Percentiles rank a stretch among this genome's conserved stretches.
Conservation (phyloP, 2,797 vertebrate species). For the Phoebastria nigripes region DNA sequence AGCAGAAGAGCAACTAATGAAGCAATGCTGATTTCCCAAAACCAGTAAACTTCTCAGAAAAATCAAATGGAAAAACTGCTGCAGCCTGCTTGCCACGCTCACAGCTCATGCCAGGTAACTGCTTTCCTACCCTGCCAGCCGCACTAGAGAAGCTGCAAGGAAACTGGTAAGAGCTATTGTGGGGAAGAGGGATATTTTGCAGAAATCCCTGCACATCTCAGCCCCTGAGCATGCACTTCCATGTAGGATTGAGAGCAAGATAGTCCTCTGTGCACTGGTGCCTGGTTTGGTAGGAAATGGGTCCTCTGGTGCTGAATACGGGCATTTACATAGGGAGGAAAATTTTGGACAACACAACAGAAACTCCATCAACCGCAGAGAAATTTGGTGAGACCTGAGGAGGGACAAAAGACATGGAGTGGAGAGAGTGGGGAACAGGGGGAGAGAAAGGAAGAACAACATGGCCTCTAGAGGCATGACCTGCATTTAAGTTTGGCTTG, state of each 20-base stretch:
- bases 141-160: background rate
- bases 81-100: background rate
- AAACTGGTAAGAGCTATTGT: background rate
- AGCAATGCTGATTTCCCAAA: background rate
- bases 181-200: background rate
- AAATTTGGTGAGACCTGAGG: background rate
- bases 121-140: background rate
- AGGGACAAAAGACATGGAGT: background rate
- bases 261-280: background rate
- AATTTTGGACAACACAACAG: background rate
- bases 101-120: background rate
- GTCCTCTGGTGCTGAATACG: background rate
- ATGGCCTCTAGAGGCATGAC: background rate
- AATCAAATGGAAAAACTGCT: background rate
- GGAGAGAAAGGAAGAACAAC: background rate
- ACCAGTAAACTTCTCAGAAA: background rate
- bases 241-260: accelerated
- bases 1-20: background rate
- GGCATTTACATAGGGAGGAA: background rate
- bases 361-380: background rate
- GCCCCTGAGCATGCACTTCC: background rate
- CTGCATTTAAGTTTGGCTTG: background rate
- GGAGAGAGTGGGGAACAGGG: background rate
- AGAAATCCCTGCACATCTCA: background rate
- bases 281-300: background rate